Evolutionary conservation across 2,113 vertebrate genomes (phyloP).

Genomic region (Sminthopsis crassicaudata): DNA sequence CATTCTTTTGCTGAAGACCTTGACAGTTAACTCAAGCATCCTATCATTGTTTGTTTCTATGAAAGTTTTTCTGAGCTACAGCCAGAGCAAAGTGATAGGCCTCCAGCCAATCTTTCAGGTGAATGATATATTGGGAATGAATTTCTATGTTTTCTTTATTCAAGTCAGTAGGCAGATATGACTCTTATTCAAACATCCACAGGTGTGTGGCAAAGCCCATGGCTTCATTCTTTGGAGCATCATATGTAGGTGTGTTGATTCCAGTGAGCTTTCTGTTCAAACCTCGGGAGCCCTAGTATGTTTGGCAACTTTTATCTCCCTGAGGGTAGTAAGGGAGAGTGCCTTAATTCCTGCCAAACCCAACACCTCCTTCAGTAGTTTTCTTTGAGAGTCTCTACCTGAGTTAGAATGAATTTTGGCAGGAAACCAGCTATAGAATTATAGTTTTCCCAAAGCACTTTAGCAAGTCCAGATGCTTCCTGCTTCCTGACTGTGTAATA

Average conservation of each 20-base stretch:
- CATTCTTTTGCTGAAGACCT: background rate
- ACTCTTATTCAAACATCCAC: background rate
- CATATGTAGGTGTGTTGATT: background rate
- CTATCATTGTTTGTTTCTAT: background rate
- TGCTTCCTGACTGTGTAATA: background rate
- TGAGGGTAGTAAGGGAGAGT: background rate
- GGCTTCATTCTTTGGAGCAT: background rate
- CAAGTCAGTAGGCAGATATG: background rate
- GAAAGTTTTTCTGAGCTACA: background rate
- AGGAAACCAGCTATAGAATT: background rate
- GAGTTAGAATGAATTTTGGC: background rate
- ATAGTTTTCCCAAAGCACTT: background rate
- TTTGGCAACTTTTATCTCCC: background rate
- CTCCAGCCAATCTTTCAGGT: background rate
- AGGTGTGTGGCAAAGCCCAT: background rate
- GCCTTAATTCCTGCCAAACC: background rate
- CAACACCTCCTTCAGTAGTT: background rate
- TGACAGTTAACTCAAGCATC: background rate
- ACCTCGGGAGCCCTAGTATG: background rate
- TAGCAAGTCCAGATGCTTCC: background rate
- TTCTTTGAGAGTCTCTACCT: background rate
- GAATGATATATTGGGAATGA: background rate
- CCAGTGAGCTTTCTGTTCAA: background rate
- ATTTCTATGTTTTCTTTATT: background rate
- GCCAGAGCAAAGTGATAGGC: background rate